These are phyloP conservation scores for Hydropotes inermis DNA, from an alignment of 2,113 vertebrate species.

Conservation along the genomic window DNA sequence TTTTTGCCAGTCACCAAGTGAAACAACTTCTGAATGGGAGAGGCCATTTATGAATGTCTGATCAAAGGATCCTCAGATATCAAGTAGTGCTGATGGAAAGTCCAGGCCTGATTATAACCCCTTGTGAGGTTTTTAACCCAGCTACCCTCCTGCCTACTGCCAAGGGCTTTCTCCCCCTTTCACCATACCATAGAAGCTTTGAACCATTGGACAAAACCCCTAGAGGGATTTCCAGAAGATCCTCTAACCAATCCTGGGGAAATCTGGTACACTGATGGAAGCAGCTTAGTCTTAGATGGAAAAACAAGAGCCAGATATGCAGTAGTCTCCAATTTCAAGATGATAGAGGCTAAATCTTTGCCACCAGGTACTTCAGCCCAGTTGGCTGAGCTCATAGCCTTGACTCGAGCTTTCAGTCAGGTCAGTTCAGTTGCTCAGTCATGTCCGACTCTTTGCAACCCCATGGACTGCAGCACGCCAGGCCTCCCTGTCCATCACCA, in stretches of 20 bases:
- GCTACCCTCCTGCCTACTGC: background rate
- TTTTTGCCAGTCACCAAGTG: background rate
- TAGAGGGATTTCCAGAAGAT: background rate
- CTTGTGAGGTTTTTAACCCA: background rate
- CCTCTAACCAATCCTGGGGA: background rate
- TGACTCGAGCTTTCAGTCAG: background rate
- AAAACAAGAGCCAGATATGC: background rate
- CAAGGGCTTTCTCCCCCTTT: background rate
- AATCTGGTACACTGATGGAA: background rate
- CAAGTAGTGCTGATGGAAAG: background rate
- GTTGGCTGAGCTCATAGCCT: background rate
- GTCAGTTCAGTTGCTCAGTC: background rate
- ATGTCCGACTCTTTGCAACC: accelerated
- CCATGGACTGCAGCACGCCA: accelerated
- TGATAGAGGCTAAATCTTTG: background rate
- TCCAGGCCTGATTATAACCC: background rate
- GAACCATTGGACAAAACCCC: background rate
- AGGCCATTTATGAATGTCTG: background rate
- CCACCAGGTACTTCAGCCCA: background rate
- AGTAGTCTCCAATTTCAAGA: background rate
- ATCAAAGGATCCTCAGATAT: background rate
- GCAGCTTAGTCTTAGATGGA: background rate
- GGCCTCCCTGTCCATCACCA: background rate
- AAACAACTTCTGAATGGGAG: background rate
- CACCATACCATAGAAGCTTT: background rate